Base-by-base conservation (phyloP, 2,888 invertebrate species). In the Seira sanloemensis region DNA sequence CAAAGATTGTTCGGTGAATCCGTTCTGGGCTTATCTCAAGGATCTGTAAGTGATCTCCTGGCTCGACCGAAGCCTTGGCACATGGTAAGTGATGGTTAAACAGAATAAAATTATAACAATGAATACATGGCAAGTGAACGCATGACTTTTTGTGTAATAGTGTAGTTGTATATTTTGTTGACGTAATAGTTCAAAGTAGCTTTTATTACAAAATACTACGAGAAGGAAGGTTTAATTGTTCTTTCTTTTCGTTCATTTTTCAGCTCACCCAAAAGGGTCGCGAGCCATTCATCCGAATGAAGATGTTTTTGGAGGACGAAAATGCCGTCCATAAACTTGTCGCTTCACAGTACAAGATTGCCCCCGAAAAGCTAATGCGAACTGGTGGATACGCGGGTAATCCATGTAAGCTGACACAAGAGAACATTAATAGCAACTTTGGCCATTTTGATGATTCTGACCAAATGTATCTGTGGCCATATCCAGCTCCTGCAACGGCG, bases 1-100 rank as follows among this genome's bases (percentile, higher is more conserved):
- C 99, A 99, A 92, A 94, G 99, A 89, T 93, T 99, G 65, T 99
- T 99, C 90, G 99, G 99, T 9, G 99, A 99, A 92, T 98, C 97
- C 0, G 98, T 99, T 1, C 93, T 99, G 16, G 98, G 98, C 0
- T 93, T 99, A 26, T 98, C 98, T 0, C 98, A 99, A 92, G 98
- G 97, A 12, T 97, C 98, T 1, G 98, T 98, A 12, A 98, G 98
- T 90, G 99, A 99, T 91, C 93, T 99, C 86, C 93, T 99, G 5
- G 98, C 98, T 85, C 98, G 98, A 91, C 99, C 99, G 2, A 99
- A 99, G 90, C 98, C 98, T 0, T 99, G 99, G 98, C 98, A 98
- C 91, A 98, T 98, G 98, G n/a, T n/a, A n/a, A n/a, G n/a, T n/a
- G n/a, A n/a, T n/a, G n/a, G n/a, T n/a, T n/a, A n/a, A n/a, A n/a